Evolutionary conservation across 2,113 vertebrate species (phyloP).

Genomic region (Ailurus styani): DNA sequence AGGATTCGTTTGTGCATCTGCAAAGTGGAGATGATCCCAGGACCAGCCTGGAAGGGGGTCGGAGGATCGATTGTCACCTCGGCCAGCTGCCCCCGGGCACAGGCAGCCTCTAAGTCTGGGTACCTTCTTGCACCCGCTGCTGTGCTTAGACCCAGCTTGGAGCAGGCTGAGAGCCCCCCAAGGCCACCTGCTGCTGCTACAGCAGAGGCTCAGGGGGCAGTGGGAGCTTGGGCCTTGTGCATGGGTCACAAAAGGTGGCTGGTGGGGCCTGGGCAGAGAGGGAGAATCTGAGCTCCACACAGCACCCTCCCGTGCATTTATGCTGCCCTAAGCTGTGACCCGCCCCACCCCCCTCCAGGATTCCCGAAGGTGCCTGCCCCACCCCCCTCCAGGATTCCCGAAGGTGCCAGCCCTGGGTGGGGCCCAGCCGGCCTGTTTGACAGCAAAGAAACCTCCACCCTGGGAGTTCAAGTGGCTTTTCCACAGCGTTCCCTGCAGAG

Average conservation of each 20-base stretch:
- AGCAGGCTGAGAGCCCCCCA: background rate
- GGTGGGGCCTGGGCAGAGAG: accelerated
- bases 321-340: background rate
- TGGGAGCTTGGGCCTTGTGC: background rate
- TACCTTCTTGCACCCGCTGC: background rate
- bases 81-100: background rate
- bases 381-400: background rate
- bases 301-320: background rate
- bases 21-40: no score
- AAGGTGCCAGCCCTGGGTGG: background rate
- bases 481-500: background rate
- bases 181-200: background rate
- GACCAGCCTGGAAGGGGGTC: background rate
- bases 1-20: no score
- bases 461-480: background rate
- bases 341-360: background rate
- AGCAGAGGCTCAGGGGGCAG: background rate
- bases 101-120: background rate
- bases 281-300: background rate
- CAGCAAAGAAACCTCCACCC: background rate
- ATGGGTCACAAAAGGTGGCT: no score
- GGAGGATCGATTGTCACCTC: background rate
- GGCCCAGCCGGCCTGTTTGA: background rate
- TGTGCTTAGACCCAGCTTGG: background rate
- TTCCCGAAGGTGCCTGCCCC: background rate